phyloP scores from a whole-genome alignment of 2,113 vertebrate species.

The Oncorhynchus nerka region DNA sequence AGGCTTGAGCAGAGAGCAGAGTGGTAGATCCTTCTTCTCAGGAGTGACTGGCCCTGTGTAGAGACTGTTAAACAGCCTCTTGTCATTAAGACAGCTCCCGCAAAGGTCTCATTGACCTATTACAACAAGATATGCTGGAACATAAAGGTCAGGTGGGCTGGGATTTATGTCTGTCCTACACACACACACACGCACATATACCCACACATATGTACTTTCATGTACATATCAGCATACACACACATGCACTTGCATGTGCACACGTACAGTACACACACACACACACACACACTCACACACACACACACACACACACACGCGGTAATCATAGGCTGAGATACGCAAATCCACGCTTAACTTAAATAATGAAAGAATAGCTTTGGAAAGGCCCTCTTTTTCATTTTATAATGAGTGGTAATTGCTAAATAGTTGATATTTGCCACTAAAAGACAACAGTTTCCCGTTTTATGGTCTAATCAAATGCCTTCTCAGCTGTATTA shows the following conservation, averaged over 20 bases:
- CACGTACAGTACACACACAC: not conserved
- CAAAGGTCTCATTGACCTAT: slow-evolving; percentile 51
- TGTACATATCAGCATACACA: not conserved
- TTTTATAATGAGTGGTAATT: not conserved
- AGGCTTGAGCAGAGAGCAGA: no score
- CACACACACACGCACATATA: not conserved
- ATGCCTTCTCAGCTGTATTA: not conserved
- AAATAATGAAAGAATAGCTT: not conserved
- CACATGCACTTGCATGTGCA: not conserved
- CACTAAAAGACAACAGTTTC: not conserved
- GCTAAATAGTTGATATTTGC: not conserved
- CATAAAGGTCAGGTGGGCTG: slow-evolving; percentile 43
- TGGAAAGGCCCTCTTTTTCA: not conserved
- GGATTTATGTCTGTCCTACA: not conserved
- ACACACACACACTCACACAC: not conserved
- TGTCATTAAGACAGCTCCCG: slow-evolving; percentile 29
- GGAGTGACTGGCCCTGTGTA: slow-evolving; percentile 7
- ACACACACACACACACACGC: not conserved
- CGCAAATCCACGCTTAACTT: not conserved
- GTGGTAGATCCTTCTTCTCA: slow-evolving; percentile 13
- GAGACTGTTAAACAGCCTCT: slow-evolving; percentile 32
- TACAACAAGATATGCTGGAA: slow-evolving; percentile 34
- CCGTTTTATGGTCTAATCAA: not conserved
- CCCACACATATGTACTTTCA: not conserved
- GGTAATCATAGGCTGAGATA: no score